These are phyloP conservation scores for Zelostemma sp. DNA, from an alignment of 1,140 invertebrate genomes.

Conservation along the genomic window DNA sequence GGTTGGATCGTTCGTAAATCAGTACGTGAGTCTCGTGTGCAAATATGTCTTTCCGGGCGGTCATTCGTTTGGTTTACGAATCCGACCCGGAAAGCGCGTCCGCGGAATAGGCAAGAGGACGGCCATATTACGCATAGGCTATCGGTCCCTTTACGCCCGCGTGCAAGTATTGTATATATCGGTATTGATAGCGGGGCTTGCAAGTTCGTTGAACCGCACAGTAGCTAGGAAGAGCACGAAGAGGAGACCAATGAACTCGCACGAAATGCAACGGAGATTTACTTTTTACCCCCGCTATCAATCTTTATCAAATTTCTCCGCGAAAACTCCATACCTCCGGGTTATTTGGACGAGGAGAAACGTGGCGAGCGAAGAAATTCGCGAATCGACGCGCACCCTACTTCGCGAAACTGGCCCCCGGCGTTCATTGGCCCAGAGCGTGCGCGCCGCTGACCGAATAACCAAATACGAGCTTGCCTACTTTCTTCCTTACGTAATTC, in stretches of 20 bases:
- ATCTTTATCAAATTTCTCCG: too few species aligned
- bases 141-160: slow-evolving; percentile 43
- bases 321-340: too few species aligned
- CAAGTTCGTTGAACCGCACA: slow-evolving; percentile 55
- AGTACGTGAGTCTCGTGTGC: slow-evolving; percentile 21
- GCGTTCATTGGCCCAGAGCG: slow-evolving; percentile 48
- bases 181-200: slow-evolving; percentile 56
- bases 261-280: slow-evolving; percentile 16
- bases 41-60: slow-evolving; percentile 46
- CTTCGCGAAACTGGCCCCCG: slow-evolving; percentile 38
- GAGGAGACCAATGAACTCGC: slow-evolving; percentile 19
- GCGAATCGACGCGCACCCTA: background rate
- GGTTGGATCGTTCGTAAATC: slow-evolving; percentile 1
- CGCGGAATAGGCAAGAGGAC: slow-evolving; percentile 55
- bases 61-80: slow-evolving; percentile 39
- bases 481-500: slow-evolving; percentile 59
- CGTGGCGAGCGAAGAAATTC: too few species aligned
- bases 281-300: background rate
- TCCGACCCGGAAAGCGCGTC: slow-evolving; percentile 56
- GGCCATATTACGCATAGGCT: slow-evolving; percentile 31
- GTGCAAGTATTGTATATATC: slow-evolving; percentile 37
- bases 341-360: too few species aligned
- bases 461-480: slow-evolving; percentile 67
- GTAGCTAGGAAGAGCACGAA: slow-evolving; percentile 31
- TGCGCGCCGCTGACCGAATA: slow-evolving; percentile 65